Base-by-base conservation (phyloP, 1,140 invertebrate species). In the Helicoverpa armigera region DNA sequence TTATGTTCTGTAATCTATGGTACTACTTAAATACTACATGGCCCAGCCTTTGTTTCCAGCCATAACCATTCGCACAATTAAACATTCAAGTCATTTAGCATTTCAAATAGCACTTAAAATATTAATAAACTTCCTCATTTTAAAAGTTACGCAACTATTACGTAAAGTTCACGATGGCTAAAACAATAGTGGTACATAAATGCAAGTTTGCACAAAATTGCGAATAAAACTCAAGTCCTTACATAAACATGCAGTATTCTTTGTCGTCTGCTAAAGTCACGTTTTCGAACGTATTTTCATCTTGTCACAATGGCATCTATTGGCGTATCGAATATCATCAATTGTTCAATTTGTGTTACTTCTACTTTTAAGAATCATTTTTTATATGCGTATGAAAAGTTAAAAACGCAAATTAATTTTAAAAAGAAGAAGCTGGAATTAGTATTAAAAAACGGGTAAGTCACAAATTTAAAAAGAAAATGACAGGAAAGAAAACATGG, bases 401-500 rank as follows among this genome's bases (percentile, higher is more conserved):
- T n/a, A n/a, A n/a, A 63, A 48, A 1, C 18, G 48, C n/a, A n/a
- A n/a, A 48, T 16, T 67, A 16, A 65, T 43, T 67, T 16, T 16
- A 14, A 5, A 0, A 43, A 43, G 5, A 3, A 35, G 35, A 43
- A 43, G 35, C 35, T 53, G 12, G 48, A 16, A 10, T 70, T 70
- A 9, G 9, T 10, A 3, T 51, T 69, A 53, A 53, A 70, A 70
- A 75, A 75, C 53, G n/a, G n/a, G n/a, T n/a, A n/a, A 74, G 14
- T 61, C 31, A 50, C 14, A 35, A 9, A n/a, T 56, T 54, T 56
- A 16, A 56, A 65, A 79, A 85, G 75, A 61, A 77, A 78, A 85
- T 53, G 80, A 87, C 88, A 85, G 88, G 89, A 91, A 89, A 89
- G 88, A 87, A 89, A 90, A 69, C 56, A 77, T 77, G 60, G 81